phyloP scores from a whole-genome alignment of 1,140 invertebrate genomes.

The Calephelis nemesis region DNA sequence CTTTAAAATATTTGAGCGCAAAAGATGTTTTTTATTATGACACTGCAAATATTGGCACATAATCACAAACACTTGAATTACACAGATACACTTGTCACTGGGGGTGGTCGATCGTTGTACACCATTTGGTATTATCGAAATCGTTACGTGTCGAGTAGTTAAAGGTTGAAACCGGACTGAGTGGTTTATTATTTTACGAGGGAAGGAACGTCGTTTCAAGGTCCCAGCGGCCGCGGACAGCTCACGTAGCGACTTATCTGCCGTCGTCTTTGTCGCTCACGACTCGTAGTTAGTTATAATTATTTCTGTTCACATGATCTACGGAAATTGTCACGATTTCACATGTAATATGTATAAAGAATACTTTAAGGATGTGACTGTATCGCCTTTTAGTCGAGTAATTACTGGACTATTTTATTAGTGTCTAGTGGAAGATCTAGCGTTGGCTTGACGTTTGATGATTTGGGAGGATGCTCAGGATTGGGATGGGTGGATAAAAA shows the following conservation, averaged over 20 bases:
- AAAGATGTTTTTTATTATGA: slow-evolving; percentile 4
- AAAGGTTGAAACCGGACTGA: slow-evolving; percentile 69
- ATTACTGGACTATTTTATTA: too few species aligned
- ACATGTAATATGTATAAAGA: too few species aligned
- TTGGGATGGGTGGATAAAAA: too few species aligned
- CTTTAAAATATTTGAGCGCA: slow-evolving; percentile 4
- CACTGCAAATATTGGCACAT: slow-evolving; percentile 17
- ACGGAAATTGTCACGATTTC: slow-evolving; percentile 45
- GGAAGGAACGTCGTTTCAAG: slow-evolving; percentile 71
- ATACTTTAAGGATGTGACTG: too few species aligned
- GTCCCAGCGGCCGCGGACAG: slow-evolving; percentile 59
- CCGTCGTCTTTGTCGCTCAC: slow-evolving; percentile 61
- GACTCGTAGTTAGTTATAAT: slow-evolving; percentile 26
- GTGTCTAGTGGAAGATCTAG: too few species aligned
- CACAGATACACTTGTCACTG: slow-evolving; percentile 7
- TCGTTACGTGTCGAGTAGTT: slow-evolving; percentile 62
- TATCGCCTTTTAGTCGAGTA: too few species aligned
- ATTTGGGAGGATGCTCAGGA: too few species aligned
- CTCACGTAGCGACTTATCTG: slow-evolving; percentile 70
- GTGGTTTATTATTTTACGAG: slow-evolving; percentile 71
- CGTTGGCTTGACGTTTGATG: too few species aligned
- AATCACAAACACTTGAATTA: slow-evolving; percentile 10
- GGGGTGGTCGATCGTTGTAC: slow-evolving; percentile 14
- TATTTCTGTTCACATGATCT: slow-evolving; percentile 41
- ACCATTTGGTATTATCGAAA: slow-evolving; percentile 22